phyloP scores from a whole-genome alignment of 2,113 vertebrate genomes.

The Rhodinocichla rosea region DNA sequence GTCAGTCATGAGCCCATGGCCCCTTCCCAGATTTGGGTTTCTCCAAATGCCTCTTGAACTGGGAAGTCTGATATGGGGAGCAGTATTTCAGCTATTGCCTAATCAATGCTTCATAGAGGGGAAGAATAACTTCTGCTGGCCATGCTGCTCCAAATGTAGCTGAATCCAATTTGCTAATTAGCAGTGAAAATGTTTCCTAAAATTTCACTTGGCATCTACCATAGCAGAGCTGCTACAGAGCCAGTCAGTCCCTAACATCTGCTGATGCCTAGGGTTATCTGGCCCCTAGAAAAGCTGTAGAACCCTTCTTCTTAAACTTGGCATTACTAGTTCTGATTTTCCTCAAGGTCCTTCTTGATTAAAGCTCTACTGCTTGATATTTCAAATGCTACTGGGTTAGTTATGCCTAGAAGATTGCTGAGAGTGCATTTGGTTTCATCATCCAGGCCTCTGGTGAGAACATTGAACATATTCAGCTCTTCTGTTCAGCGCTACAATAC shows the following conservation, averaged over 20 bases:
- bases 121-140: not conserved
- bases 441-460: not conserved
- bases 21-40: not conserved
- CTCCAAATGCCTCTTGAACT: not conserved
- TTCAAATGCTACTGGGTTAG: not conserved
- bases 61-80: not conserved
- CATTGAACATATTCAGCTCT: not conserved
- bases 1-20: not conserved
- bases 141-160: not conserved
- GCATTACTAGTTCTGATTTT: not conserved
- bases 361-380: not conserved
- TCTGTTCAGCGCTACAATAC: not conserved
- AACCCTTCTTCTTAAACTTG: not conserved
- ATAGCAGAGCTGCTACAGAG: not conserved
- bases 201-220: not conserved
- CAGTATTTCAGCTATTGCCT: not conserved
- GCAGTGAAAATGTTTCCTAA: not conserved
- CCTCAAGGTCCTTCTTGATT: not conserved
- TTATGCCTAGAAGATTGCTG: not conserved
- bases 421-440: not conserved
- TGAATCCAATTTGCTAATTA: fast-evolving
- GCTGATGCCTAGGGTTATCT: not conserved
- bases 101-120: not conserved
- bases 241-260: not conserved
- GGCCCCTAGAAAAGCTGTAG: not conserved